Conservation (phyloP, 2,888 invertebrate species). For the Erebia aethiops region DNA sequence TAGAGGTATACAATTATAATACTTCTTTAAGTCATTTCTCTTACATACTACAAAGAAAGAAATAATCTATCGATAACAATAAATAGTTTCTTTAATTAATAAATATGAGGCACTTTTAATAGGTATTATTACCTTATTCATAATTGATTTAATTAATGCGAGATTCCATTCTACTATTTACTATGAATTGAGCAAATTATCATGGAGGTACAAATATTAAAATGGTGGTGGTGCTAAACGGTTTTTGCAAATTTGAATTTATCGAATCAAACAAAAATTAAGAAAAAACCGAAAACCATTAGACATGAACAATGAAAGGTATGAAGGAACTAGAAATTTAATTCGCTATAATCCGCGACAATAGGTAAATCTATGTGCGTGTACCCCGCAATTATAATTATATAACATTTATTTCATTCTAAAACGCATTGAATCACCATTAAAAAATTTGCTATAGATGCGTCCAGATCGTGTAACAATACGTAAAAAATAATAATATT, state of each 20-base stretch:
- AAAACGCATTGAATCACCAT: no score
- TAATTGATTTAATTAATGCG: not conserved
- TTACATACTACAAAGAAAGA: constrained; percentile 16
- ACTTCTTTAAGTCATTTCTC: constrained; percentile 24
- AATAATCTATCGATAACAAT: not conserved
- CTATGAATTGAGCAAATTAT: not conserved
- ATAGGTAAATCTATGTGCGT: no score
- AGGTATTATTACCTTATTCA: not conserved
- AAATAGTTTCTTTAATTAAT: not conserved
- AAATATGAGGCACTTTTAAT: constrained; percentile 20
- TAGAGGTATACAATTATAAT: constrained; percentile 22
- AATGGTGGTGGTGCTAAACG: not conserved
- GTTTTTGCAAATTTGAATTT: not conserved
- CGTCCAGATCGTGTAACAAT: no score
- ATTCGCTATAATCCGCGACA: no score
- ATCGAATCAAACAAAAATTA: not conserved
- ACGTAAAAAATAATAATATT: no score
- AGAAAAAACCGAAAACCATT: not conserved
- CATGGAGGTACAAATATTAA: no score
- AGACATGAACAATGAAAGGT: no score
- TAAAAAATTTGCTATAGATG: no score
- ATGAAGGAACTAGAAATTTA: no score
- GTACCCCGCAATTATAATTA: no score
- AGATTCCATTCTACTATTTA: not conserved
- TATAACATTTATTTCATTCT: no score